Base-by-base conservation (phyloP, 2,888 invertebrate genomes). In the Folsomia manolachei region DNA sequence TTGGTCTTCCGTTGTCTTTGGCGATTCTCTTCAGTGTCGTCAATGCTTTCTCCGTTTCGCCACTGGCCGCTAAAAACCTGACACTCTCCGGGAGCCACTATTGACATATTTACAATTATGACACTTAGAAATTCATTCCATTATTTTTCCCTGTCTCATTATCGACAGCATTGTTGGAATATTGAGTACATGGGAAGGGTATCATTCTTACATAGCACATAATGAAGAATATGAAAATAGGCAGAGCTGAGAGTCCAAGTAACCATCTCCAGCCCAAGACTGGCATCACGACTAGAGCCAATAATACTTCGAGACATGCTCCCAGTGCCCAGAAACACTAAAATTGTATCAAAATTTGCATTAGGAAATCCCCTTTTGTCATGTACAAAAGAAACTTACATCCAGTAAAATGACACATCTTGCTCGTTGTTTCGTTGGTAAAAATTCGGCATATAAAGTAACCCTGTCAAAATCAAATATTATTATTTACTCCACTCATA, bases 81-180 rank as follows among this genome's bases (percentile, higher is more conserved):
- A 95, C 94, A 74, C 95, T 95, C 84, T 97, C 96, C 25, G 97
- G 96, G 70, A 97, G 85, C 95, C 95, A 97, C 94, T n/a, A n/a
- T n/a, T 79, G 61, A 14, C 65, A 24, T 4, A n/a, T 25, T 18
- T 2, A 26, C 1, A 25, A 27, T 11, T 7, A 63, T 11, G 18
- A 11, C 23, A 24, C 4, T 9, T 26, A 18, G 18, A 65, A 25
- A 39, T 65, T 27, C 51, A 39, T 39, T 21, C 21, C 14, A n/a
- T 7, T 23, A 60, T 60, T 23, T 11, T 21, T 60, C n/a, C 7
- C 23, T 65, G 63, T 14, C 4, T 56, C 19, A 56, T n/a, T n/a
- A n/a, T n/a, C n/a, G n/a, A n/a, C n/a, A n/a, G n/a, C n/a, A n/a
- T n/a, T n/a, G n/a, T n/a, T n/a, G n/a, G n/a, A n/a, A n/a, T n/a